phyloP scores from a whole-genome alignment of 2,113 vertebrate genomes.

The Machaerirhynchus nigripectus region DNA sequence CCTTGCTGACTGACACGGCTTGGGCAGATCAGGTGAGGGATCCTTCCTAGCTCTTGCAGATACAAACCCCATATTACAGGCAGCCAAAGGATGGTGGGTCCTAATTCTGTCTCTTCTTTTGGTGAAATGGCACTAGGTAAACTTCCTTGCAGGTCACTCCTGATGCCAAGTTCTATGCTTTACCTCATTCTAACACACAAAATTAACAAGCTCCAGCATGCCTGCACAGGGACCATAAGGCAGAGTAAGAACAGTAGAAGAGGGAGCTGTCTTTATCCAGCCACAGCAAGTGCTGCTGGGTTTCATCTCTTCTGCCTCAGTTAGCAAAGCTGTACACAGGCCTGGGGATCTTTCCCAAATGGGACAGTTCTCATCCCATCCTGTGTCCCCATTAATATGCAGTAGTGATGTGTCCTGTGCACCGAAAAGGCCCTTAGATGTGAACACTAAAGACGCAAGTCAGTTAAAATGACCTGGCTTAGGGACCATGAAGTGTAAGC shows the following conservation, averaged over 20 bases:
- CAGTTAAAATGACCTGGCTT: neutral
- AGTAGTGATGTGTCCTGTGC: neutral
- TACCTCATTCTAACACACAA: neutral
- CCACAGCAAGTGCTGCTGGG: neutral
- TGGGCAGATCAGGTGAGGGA: accelerated
- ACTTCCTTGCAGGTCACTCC: neutral
- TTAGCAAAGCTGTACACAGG: neutral
- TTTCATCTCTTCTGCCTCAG: neutral
- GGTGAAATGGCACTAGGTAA: neutral
- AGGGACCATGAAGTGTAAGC: neutral
- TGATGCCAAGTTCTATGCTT: neutral
- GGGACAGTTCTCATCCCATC: neutral
- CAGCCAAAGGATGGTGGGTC: neutral
- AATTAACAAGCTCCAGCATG: neutral
- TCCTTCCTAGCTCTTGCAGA: neutral
- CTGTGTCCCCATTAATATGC: neutral
- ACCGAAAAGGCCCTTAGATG: neutral
- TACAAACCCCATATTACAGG: neutral
- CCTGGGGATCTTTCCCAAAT: neutral
- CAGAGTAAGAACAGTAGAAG: neutral
- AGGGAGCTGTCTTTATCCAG: neutral
- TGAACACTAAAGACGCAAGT: neutral
- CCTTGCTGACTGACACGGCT: neutral
- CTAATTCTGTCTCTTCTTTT: neutral
- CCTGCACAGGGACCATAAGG: neutral